Conservation (phyloP, 2,797 vertebrate genomes). For the Simalia tracyae region DNA sequence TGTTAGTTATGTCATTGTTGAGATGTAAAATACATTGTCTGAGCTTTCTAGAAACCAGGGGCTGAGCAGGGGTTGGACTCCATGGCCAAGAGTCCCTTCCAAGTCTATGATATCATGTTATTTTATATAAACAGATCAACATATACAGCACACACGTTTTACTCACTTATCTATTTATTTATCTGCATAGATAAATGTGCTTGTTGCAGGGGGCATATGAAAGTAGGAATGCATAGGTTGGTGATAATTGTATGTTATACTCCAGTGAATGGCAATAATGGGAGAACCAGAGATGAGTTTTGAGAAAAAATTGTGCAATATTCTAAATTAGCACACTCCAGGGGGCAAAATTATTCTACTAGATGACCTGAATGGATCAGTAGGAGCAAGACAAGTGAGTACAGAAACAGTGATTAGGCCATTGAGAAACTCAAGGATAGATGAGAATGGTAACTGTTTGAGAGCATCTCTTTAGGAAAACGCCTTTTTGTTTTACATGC, state of each 20-base stretch:
- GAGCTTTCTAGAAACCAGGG: neutral
- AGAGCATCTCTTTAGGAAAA: neutral
- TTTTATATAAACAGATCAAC: neutral
- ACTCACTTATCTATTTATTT: neutral
- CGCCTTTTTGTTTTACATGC: neutral
- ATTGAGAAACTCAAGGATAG: neutral
- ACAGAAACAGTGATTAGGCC: neutral
- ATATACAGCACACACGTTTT: neutral
- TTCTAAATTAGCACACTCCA: neutral
- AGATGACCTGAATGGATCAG: neutral
- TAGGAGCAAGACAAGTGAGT: neutral
- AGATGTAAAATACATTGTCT: neutral
- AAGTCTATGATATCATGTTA: neutral
- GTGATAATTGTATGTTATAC: neutral
- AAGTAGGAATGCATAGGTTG: neutral
- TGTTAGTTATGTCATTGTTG: neutral
- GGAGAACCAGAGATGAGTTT: neutral
- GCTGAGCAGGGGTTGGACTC: neutral
- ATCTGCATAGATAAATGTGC: neutral
- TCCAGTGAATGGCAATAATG: neutral
- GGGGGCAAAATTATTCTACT: neutral
- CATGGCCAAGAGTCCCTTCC: neutral
- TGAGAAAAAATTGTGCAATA: neutral
- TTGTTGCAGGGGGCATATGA: neutral
- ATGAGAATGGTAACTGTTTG: neutral